phyloP scores from a whole-genome alignment of 2,113 vertebrate genomes.

The Eleginops maclovinus region DNA sequence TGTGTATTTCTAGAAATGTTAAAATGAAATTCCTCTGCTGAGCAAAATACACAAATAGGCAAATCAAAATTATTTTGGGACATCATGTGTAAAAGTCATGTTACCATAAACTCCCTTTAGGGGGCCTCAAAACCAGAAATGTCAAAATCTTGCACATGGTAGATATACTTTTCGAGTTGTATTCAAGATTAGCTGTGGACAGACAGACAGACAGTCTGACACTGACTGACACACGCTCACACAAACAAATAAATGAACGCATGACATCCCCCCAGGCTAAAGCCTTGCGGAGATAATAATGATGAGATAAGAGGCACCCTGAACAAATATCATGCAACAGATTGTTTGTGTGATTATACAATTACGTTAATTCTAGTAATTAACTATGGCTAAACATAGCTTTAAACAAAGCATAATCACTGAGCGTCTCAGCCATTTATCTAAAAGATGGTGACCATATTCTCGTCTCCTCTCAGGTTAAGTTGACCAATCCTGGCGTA shows the following conservation, averaged over 20 bases:
- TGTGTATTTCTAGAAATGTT: neutral
- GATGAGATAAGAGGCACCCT: neutral
- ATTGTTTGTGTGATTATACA: neutral
- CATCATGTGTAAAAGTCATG: neutral
- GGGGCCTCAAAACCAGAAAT: neutral
- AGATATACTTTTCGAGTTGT: neutral
- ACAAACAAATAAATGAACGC: neutral
- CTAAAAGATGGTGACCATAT: neutral
- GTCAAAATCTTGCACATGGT: neutral
- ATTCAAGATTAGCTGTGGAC: too few relatives aligned
- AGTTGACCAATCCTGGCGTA: conserved; percentile 1
- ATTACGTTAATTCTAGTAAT: neutral
- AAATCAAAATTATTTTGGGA: neutral
- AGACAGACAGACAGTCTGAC: neutral
- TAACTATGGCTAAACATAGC: conserved; percentile 1
- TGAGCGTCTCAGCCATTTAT: neutral
- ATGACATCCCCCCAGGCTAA: too few relatives aligned
- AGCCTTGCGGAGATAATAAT: neutral
- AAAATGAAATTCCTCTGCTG: neutral
- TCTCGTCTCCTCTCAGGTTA: neutral
- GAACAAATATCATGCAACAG: neutral
- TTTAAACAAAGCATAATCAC: neutral
- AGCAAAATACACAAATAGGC: too few relatives aligned
- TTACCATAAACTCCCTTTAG: neutral
- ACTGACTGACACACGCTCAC: neutral